Base-by-base conservation (phyloP, 2,113 vertebrate species). In the Tylochromis polylepis region DNA sequence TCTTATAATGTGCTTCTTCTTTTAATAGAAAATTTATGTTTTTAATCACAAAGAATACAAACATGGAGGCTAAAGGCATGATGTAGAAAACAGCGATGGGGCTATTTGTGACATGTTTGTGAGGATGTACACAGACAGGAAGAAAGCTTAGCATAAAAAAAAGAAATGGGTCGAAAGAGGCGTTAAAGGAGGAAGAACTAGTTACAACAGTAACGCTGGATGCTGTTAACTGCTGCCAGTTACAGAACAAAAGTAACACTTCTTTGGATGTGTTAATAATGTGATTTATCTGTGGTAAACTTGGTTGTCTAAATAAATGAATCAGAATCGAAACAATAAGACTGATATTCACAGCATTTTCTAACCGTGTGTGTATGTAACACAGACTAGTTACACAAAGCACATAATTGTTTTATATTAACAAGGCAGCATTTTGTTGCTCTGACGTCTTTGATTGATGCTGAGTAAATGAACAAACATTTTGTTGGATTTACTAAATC, bases 341-440 rank as follows among this genome's bases (percentile, higher is more conserved):
- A 2, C 36, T 36, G 36, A n/a, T 36, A 36, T 12, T 65, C 4
- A 38, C 3, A n/a, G n/a, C n/a, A 38, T 65, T n/a, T 65, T 38
- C 34, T 38, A 22, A 65, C 11, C 4, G 6, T 22, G 60, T 0
- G 14, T 38, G n/a, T n/a, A n/a, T n/a, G n/a, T n/a, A n/a, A 65
- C 2, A 65, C 60, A 65, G 18, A 38, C 60, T 38, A 65, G 20
- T 65, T 65, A n/a, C 31, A 65, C 18, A 65, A 65, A 65, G 60
- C 0, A 65, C 0, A 12, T 65, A 0, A 0, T 0, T n/a, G 60
- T 38, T 65, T 65, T n/a, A 65, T 38, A 65, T 65, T 65, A 65
- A 38, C 60, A 38, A 65, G 60, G 60, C 6, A 38, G 38, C 60
- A 38, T 65, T 38, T 38, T 65, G 20, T 65, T 38, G 60, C 34